A percentile compares a stretch with the other conserved stretches of the same genome.
phyloP scores from a whole-genome alignment of 2,113 vertebrate species.

The Tachycineta bicolor region DNA sequence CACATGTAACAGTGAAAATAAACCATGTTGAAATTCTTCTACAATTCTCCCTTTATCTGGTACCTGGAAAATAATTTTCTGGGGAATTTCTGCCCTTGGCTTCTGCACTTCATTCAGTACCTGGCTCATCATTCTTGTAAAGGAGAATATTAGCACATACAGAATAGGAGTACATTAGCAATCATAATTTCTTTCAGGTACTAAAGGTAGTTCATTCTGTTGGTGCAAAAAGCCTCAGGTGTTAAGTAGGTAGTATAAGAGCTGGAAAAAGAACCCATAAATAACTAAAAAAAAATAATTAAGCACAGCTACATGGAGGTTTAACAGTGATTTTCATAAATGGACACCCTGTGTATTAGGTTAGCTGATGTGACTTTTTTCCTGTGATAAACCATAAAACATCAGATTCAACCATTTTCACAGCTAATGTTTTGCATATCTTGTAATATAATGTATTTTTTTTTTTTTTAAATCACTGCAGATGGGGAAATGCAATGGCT shows the following conservation, averaged over 20 bases:
- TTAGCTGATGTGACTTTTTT: constrained; percentile 16
- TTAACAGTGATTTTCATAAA: constrained; percentile 16
- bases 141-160: neutral
- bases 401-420: constrained; percentile 26
- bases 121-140: neutral
- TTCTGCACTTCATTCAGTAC: neutral
- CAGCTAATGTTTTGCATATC: constrained; percentile 45
- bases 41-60: neutral
- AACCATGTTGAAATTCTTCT: neutral
- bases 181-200: constrained; percentile 12
- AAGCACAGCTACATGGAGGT: neutral
- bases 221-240: constrained; percentile 17
- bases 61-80: neutral
- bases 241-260: neutral
- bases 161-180: neutral
- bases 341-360: neutral
- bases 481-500: constrained; percentile 43
- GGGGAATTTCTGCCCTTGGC: neutral
- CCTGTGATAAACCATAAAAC: constrained; percentile 16
- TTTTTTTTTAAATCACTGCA: constrained; percentile 28
- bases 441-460: constrained; percentile 29
- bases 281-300: neutral
- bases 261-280: neutral
- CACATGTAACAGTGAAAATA: constrained; percentile 46
- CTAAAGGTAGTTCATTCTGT: neutral